Evolutionary conservation across 2,113 vertebrate species (phyloP).

Genomic region (Bubalus kerabau): DNA sequence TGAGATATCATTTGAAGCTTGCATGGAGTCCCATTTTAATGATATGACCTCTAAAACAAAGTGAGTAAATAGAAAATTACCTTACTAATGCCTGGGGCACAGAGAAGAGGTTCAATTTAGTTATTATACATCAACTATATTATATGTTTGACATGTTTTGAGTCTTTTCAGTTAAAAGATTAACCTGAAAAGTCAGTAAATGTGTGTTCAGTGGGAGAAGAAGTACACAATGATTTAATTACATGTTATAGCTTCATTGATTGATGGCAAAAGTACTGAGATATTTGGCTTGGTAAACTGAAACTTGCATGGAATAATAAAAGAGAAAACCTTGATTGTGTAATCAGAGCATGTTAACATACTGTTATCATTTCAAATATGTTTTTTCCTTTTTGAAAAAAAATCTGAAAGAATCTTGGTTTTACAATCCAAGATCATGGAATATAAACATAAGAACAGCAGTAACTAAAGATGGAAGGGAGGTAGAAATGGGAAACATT

Average conservation of each 20-base stretch:
- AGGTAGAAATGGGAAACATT: not conserved
- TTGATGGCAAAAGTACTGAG: constrained; percentile 64
- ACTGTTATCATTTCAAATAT: constrained; percentile 47
- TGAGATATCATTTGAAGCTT: constrained; percentile 59
- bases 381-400: not conserved
- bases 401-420: not conserved
- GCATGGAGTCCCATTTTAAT: constrained; percentile 26
- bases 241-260: constrained; percentile 61
- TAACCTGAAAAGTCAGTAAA: constrained; percentile 73
- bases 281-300: constrained; percentile 63
- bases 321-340: not conserved
- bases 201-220: constrained; percentile 71
- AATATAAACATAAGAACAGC: not conserved
- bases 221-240: constrained; percentile 66
- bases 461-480: not conserved
- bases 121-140: constrained; percentile 44
- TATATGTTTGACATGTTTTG: constrained; percentile 68
- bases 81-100: constrained; percentile 57
- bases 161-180: constrained; percentile 62
- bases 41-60: constrained; percentile 58
- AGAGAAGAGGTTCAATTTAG: constrained; percentile 58
- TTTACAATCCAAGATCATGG: not conserved
- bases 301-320: constrained; percentile 35
- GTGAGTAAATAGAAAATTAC: constrained; percentile 66
- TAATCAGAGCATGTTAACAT: constrained; percentile 23